A percentile compares a stretch with the other conserved stretches of the same genome.
Conservation (phyloP, 1,140 invertebrate species). For the Doryteuthis pealeii region DNA sequence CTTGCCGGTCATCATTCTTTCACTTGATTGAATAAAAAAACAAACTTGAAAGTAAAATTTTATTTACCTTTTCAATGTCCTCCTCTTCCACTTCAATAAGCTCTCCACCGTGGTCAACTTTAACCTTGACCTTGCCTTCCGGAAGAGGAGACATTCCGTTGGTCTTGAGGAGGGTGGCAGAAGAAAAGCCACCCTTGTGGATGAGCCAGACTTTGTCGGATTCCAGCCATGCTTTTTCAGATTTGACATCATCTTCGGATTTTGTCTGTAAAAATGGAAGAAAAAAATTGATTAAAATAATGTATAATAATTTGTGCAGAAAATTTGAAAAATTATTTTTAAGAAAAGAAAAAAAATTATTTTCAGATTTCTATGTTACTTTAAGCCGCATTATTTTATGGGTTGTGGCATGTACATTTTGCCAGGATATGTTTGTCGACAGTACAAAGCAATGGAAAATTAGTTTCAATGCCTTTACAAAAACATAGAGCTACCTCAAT, state of each 20-base stretch:
- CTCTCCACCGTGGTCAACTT: conserved; percentile 75
- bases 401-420: no score
- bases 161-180: conserved; percentile 67
- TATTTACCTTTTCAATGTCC: conserved; percentile 78
- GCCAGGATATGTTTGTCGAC: no score
- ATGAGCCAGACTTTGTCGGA: conserved; percentile 85
- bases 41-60: no score
- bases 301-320: not conserved
- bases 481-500: no score
- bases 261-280: conserved; percentile 68
- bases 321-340: not conserved
- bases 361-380: no score
- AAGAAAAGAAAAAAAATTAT: not conserved
- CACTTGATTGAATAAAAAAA: no score
- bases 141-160: conserved; percentile 52
- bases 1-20: no score
- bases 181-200: conserved; percentile 85
- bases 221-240: conserved; percentile 78
- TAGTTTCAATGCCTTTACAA: no score
- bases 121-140: conserved; percentile 72
- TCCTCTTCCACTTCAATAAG: conserved; percentile 86
- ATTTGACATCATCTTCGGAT: conserved; percentile 77
- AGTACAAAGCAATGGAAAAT: no score
- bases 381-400: no score
- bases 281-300: no score